phyloP scores from a whole-genome alignment of 2,797 vertebrate species.

The Sebastes iracundus region DNA sequence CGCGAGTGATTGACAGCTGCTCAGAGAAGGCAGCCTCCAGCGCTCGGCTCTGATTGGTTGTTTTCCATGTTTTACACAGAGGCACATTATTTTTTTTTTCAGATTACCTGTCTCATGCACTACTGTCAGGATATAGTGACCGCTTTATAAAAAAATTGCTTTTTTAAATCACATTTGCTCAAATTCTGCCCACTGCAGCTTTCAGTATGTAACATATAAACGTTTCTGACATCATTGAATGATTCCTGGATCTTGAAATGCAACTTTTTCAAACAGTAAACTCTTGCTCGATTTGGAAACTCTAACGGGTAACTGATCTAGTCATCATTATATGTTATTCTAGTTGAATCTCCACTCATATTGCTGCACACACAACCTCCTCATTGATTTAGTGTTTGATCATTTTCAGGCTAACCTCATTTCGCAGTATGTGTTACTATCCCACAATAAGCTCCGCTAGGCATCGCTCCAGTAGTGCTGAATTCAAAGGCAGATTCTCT shows the following conservation, averaged over 20 bases:
- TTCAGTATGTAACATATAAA: background rate
- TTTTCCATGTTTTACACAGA: no score
- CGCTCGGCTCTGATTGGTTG: no score
- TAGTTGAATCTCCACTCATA: background rate
- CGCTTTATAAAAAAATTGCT: no score
- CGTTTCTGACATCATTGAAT: background rate
- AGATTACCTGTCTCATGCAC: no score
- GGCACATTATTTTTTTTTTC: no score
- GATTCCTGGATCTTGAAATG: background rate
- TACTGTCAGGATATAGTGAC: no score
- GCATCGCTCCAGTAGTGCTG: slow-evolving; percentile 5
- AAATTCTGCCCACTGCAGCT: no score
- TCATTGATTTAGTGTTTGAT: background rate
- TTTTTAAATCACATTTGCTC: no score
- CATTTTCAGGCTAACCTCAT: background rate
- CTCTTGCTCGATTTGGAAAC: background rate
- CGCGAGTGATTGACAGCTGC: no score
- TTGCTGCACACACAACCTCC: background rate
- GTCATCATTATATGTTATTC: background rate
- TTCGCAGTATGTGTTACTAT: background rate
- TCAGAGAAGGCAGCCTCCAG: no score
- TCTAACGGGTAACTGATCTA: background rate
- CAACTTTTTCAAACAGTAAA: background rate
- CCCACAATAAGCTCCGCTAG: background rate
- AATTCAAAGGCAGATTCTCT: slow-evolving; percentile 18